Evolutionary conservation across 2,888 invertebrate genomes (phyloP).

Genomic region (Acleris holmiana): DNA sequence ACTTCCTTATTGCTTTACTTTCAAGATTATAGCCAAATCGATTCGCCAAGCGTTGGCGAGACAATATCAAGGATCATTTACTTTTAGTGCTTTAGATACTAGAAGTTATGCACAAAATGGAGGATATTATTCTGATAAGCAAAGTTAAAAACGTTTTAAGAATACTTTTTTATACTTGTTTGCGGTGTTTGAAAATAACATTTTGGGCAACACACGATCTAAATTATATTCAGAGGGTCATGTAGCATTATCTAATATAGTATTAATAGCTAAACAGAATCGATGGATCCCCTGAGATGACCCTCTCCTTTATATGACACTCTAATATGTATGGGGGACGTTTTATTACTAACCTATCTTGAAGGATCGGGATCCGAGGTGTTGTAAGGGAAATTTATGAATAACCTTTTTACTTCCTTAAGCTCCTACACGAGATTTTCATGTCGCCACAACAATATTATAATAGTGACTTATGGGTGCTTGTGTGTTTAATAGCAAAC

Average conservation of each 20-base stretch:
- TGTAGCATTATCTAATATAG: constrained; percentile 57
- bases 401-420: constrained; percentile 61
- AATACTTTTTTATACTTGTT: neutral
- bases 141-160: constrained; percentile 1
- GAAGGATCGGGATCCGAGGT: constrained; percentile 62
- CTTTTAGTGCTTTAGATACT: constrained; percentile 9
- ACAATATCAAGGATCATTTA: constrained; percentile 26
- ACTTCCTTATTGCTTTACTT: constrained; percentile 8
- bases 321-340: constrained; percentile 73
- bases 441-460: constrained; percentile 43
- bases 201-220: constrained; percentile 36
- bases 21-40: constrained; percentile 16
- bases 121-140: constrained; percentile 6
- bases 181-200: neutral
- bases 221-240: constrained; percentile 42
- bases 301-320: constrained; percentile 67
- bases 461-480: constrained; percentile 36
- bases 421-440: constrained; percentile 55
- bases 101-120: constrained; percentile 9
- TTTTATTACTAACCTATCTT: constrained; percentile 74
- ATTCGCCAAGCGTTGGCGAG: constrained; percentile 16
- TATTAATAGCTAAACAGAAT: constrained; percentile 75
- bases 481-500: constrained; percentile 16
- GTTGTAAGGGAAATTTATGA: constrained; percentile 65
- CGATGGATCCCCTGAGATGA: constrained; percentile 72